Conservation (phyloP, 2,797 vertebrate genomes). For the Ctenopoma multispine region DNA sequence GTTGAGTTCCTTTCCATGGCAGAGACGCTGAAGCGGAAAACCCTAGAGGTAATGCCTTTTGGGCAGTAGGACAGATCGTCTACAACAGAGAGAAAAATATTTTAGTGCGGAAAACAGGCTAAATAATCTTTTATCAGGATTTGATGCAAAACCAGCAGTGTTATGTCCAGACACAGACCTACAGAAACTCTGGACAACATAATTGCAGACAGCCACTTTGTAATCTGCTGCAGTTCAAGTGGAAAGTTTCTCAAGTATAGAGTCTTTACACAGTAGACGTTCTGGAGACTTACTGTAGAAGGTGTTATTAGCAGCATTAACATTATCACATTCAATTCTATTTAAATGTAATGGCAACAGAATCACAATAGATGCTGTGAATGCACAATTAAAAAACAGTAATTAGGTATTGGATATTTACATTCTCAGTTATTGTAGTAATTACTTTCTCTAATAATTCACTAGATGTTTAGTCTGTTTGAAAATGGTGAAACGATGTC, state of each 20-base stretch:
- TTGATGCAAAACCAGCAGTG: conserved; percentile 15
- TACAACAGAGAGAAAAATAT: conserved; percentile 71
- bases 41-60: conserved; percentile 91
- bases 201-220: background rate
- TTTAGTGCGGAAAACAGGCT: conserved; percentile 11
- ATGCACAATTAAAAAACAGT: background rate
- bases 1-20: conserved; percentile 93
- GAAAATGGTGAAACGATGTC: background rate
- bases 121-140: conserved; percentile 26
- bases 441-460: background rate
- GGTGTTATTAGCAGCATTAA: background rate
- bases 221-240: background rate
- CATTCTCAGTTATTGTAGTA: background rate
- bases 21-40: conserved; percentile 93
- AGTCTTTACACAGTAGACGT: background rate
- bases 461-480: background rate
- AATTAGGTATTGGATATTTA: background rate
- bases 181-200: conserved; percentile 3
- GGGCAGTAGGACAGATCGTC: conserved; percentile 91
- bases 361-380: background rate
- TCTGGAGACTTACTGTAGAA: background rate
- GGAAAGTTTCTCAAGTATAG: background rate
- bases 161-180: conserved; percentile 1
- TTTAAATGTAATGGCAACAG: background rate
- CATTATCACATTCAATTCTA: background rate